Evolutionary conservation across 2,797 vertebrate genomes (phyloP), one percentile per base, ranked within the genome.

Genomic region (Neostethus bicornis): DNA sequence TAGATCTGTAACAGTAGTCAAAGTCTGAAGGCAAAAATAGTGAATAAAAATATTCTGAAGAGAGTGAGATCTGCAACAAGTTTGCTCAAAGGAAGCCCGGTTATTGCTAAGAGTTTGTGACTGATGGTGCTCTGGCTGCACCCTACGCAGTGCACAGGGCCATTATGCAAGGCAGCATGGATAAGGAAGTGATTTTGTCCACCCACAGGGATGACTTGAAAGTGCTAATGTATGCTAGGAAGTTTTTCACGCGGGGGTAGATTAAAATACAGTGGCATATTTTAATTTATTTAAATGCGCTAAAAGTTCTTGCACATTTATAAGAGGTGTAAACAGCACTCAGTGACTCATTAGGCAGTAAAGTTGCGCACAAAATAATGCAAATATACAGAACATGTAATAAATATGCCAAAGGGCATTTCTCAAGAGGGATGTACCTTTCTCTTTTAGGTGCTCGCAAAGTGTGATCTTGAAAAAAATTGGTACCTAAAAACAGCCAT

Each of bases 341-440:
- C 77, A 70, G 49, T 64, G 67, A 85, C 82, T 79, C 61, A n/a
- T n/a, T 48, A 53, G 84, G 83, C 86, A 88, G 86, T 89, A 61
- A 69, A 69, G 59, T 87, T 85, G 87, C 57, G 78, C 75, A 75
- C 80, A 77, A 78, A 86, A 87, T n/a, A n/a, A n/a, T n/a, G n/a
- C n/a, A n/a, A n/a, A n/a, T n/a, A n/a, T n/a, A n/a, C n/a, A n/a
- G n/a, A n/a, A n/a, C n/a, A n/a, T n/a, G n/a, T n/a, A n/a, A n/a
- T n/a, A n/a, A n/a, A n/a, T n/a, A n/a, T n/a, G n/a, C n/a, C n/a
- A n/a, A n/a, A n/a, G n/a, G n/a, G n/a, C n/a, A n/a, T n/a, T n/a
- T n/a, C n/a, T n/a, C n/a, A n/a, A n/a, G n/a, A n/a, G n/a, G n/a
- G n/a, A n/a, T n/a, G n/a, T n/a, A n/a, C n/a, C n/a, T n/a, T n/a